Evolutionary conservation across 2,888 invertebrate species (phyloP).

Genomic region (Scaptomyza cyrtandrae): DNA sequence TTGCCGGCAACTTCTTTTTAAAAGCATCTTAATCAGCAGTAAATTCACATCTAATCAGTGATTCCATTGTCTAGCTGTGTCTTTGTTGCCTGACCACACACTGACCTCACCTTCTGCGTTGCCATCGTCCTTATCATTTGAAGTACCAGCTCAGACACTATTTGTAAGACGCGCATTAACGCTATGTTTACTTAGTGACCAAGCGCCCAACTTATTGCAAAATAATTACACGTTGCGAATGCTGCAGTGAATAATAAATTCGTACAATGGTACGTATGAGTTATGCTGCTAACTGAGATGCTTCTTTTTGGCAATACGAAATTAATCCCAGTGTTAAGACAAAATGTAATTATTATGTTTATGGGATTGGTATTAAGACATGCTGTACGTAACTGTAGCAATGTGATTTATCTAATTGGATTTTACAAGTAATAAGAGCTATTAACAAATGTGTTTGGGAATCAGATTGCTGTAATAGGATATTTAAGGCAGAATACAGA

Average conservation of each 20-base stretch:
- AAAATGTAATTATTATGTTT: neutral
- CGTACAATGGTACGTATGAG: conserved; percentile 41
- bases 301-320: neutral
- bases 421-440: neutral
- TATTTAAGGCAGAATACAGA: neutral
- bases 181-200: conserved; percentile 22
- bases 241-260: conserved; percentile 50
- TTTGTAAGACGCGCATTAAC: conserved; percentile 52
- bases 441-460: neutral
- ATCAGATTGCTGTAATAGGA: neutral
- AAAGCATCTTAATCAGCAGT: conserved; percentile 80
- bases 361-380: neutral
- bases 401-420: neutral
- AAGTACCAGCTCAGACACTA: conserved; percentile 57
- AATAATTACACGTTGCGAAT: conserved; percentile 70
- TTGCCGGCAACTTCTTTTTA: conserved; percentile 61
- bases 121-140: conserved; percentile 15
- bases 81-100: neutral
- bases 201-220: conserved; percentile 66
- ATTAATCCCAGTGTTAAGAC: neutral
- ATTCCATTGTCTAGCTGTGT: conserved; percentile 66
- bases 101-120: neutral
- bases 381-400: neutral
- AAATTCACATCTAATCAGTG: conserved; percentile 81
- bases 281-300: conserved; percentile 28